Conservation (phyloP, 1,140 invertebrate species). For the Drosophila sechellia region DNA sequence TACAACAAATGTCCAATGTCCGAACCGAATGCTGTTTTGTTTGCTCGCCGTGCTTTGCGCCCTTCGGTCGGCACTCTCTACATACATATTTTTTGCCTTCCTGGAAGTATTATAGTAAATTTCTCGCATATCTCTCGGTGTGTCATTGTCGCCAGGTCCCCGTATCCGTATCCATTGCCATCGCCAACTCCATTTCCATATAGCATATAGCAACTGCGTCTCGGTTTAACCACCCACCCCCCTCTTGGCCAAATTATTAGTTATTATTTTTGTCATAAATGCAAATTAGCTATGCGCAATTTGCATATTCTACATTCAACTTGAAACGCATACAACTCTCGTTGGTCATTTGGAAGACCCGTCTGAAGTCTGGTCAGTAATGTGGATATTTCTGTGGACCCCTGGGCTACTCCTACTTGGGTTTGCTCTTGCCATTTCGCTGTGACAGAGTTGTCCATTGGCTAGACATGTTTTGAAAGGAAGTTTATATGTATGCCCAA, state of each 20-base stretch:
- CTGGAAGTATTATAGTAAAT: slow-evolving; percentile 82
- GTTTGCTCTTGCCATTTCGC: slow-evolving; percentile 9
- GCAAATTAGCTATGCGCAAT: slow-evolving; percentile 78
- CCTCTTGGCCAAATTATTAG: slow-evolving; percentile 65
- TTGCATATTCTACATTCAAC: slow-evolving; percentile 81
- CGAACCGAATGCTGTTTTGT: slow-evolving; percentile 57
- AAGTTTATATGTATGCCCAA: background rate
- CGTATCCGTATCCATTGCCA: slow-evolving; percentile 22
- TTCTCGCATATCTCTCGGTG: slow-evolving; percentile 75
- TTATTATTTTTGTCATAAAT: slow-evolving; percentile 81
- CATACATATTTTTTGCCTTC: slow-evolving; percentile 55
- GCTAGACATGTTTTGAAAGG: slow-evolving; percentile 11
- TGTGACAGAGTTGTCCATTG: slow-evolving; percentile 26
- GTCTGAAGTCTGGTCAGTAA: slow-evolving; percentile 11
- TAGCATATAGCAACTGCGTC: slow-evolving; percentile 19
- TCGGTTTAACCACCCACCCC: slow-evolving; percentile 11
- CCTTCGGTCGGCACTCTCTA: slow-evolving; percentile 56
- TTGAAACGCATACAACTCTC: slow-evolving; percentile 39
- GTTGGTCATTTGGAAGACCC: slow-evolving; percentile 23
- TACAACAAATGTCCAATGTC: slow-evolving; percentile 48
- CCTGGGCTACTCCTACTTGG: slow-evolving; percentile 2
- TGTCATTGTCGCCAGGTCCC: slow-evolving; percentile 58
- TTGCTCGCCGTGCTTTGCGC: slow-evolving; percentile 47
- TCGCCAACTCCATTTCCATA: slow-evolving; percentile 15
- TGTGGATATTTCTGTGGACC: slow-evolving; percentile 5